These are phyloP conservation scores for Ploceus nigricollis DNA, from an alignment of 2,113 vertebrate genomes.

Conservation along the genomic window DNA sequence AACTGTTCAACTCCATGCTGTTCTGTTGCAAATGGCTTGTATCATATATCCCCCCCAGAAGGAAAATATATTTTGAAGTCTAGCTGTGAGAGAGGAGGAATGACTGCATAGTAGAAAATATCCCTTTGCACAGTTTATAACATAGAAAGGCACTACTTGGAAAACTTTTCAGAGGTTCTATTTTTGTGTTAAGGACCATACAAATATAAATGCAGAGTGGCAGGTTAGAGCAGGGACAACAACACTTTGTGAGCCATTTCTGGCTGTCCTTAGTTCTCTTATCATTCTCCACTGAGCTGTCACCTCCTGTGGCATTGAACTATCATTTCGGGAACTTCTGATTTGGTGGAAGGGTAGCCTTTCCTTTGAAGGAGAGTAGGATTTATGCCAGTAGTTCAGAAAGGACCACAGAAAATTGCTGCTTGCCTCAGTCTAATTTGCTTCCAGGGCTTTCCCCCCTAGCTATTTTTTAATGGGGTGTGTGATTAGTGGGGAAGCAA, in stretches of 20 bases:
- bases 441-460: background rate
- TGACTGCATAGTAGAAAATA: background rate
- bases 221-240: background rate
- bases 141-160: background rate
- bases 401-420: background rate
- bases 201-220: background rate
- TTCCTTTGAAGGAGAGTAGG: background rate
- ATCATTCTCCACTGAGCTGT: background rate
- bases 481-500: background rate
- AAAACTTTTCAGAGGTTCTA: background rate
- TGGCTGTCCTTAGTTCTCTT: background rate
- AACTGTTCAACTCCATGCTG: background rate
- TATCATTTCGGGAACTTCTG: background rate
- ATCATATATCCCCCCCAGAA: background rate
- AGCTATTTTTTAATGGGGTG: background rate
- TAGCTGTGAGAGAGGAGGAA: background rate
- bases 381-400: background rate
- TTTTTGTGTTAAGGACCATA: background rate
- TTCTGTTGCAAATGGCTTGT: background rate
- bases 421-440: background rate
- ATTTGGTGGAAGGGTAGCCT: background rate
- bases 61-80: background rate
- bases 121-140: background rate
- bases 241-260: background rate
- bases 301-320: background rate